Evolutionary conservation across 2,113 vertebrate species (phyloP).

Genomic region (Charina bottae): DNA sequence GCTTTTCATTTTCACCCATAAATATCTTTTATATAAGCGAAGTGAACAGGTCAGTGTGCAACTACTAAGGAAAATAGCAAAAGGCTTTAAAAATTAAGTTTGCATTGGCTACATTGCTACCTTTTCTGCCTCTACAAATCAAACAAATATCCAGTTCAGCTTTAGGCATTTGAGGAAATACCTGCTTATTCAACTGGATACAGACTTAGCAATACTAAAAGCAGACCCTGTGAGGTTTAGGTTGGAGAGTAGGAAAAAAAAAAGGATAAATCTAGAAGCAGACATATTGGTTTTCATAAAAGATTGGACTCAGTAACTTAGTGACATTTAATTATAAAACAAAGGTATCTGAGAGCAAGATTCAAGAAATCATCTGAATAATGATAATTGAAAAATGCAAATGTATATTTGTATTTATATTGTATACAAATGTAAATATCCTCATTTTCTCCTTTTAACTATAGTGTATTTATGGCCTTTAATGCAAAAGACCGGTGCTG

Average conservation of each 20-base stretch:
- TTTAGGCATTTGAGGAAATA: not conserved
- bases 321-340: not conserved
- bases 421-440: not conserved
- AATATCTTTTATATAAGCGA: conserved; percentile 3
- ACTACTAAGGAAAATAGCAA: conserved; percentile 14
- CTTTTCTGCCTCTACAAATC: not conserved
- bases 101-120: not conserved
- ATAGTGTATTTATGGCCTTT: not conserved
- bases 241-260: not conserved
- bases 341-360: conserved; percentile 38
- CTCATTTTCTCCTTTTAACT: not conserved
- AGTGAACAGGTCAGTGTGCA: conserved; percentile 4
- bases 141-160: not conserved
- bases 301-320: not conserved
- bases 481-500: not conserved
- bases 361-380: conserved; percentile 35
- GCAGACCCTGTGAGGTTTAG: not conserved
- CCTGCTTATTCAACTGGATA: not conserved
- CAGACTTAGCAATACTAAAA: not conserved
- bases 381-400: not conserved
- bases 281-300: not conserved
- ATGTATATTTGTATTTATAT: not conserved
- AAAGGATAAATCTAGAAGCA: not conserved
- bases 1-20: conserved; percentile 26
- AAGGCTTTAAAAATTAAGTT: not conserved